Conservation (phyloP, 2,888 invertebrate genomes). For the Drosophila neoperkinsi region DNA sequence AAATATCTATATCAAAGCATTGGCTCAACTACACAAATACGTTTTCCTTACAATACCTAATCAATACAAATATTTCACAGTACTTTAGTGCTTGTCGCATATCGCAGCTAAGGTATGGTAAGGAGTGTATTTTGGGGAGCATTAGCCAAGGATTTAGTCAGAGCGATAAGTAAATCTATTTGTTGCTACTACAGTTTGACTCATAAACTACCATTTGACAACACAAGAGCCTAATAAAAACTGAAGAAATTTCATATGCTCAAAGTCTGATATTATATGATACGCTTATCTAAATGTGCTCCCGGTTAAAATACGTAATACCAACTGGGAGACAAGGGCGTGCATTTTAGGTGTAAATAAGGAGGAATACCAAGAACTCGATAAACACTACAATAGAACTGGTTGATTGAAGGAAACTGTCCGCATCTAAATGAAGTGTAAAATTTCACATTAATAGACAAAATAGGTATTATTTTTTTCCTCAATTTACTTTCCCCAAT, state of each 20-base stretch:
- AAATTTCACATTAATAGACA: neutral
- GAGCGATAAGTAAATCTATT: slow-evolving; percentile 64
- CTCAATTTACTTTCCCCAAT: neutral
- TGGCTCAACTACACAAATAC: neutral
- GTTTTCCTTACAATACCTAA: neutral
- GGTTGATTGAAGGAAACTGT: neutral
- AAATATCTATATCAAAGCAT: neutral
- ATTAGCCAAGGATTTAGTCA: slow-evolving; percentile 57
- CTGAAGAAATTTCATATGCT: slow-evolving; percentile 56
- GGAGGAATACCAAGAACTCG: neutral
- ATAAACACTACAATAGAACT: neutral
- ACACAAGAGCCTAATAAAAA: slow-evolving; percentile 61
- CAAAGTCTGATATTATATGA: slow-evolving; percentile 79
- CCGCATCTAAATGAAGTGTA: neutral
- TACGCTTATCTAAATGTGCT: slow-evolving; percentile 63
- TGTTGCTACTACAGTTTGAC: slow-evolving; percentile 58
- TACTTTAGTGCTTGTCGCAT: slow-evolving; percentile 7
- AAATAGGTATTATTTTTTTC: neutral
- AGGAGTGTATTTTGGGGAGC: slow-evolving; percentile 9
- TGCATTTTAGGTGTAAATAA: neutral
- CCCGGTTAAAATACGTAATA: slow-evolving; percentile 50
- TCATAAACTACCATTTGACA: slow-evolving; percentile 70
- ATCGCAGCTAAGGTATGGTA: slow-evolving; percentile 15
- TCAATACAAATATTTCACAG: neutral
- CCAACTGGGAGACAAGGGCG: slow-evolving; percentile 44